Percentiles rank a stretch among this genome's conserved stretches.
phyloP scores from a whole-genome alignment of 1,140 invertebrate genomes.

The Achroia grisella region DNA sequence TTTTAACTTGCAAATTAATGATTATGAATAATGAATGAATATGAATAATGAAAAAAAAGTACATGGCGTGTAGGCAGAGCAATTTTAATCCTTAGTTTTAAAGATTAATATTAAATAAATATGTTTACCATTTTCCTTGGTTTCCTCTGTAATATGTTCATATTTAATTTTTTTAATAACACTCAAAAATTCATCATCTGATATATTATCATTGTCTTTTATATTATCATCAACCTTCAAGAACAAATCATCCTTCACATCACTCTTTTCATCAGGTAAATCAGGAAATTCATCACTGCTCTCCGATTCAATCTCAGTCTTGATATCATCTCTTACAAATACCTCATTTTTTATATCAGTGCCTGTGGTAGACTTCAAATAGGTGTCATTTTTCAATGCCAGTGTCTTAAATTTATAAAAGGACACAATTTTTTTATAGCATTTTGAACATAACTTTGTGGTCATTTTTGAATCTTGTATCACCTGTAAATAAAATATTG shows the following conservation, averaged over 20 bases:
- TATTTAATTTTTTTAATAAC: constrained; percentile 47
- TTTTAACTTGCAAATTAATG: too few species aligned
- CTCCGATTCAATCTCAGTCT: constrained; percentile 7
- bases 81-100: too few species aligned
- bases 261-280: not conserved
- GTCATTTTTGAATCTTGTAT: constrained; percentile 21
- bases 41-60: too few species aligned
- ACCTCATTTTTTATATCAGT: constrained; percentile 13
- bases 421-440: constrained; percentile 36
- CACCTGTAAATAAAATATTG: constrained; percentile 29
- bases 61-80: too few species aligned
- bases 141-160: constrained; percentile 22
- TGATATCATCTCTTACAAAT: constrained; percentile 9
- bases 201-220: constrained; percentile 13
- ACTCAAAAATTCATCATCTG: constrained; percentile 49
- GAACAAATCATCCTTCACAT: not conserved
- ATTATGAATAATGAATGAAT: too few species aligned
- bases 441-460: constrained; percentile 41
- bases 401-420: constrained; percentile 45
- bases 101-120: too few species aligned
- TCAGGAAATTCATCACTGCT: not conserved
- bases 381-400: constrained; percentile 38
- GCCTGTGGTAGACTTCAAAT: constrained; percentile 17
- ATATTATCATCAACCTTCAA: not conserved
- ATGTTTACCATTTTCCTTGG: constrained; percentile 33